A percentile compares a stretch with the other conserved stretches of the same genome.
These are phyloP conservation scores for Hyposmocoma kahamanoa DNA, from an alignment of 1,140 invertebrate genomes.

Conservation along the genomic window DNA sequence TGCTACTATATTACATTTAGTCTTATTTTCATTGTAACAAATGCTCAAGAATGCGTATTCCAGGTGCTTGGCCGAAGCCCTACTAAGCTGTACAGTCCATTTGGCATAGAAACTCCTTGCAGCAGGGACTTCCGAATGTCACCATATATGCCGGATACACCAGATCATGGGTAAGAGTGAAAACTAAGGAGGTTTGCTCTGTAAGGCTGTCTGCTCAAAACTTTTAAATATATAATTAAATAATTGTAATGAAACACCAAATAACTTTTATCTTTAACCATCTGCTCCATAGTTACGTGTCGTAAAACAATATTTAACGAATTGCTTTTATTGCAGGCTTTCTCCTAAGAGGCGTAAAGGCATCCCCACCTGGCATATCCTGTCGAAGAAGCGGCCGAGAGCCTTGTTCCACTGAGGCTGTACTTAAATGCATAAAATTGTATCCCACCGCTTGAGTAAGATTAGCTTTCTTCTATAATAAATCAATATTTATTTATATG, in stretches of 20 bases:
- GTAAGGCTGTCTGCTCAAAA: neutral
- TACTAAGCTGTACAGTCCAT: constrained; percentile 67
- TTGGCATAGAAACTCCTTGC: constrained; percentile 69
- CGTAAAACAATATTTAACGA: no score
- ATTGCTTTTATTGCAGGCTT: constrained; percentile 46
- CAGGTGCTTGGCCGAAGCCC: constrained; percentile 62
- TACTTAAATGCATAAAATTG: constrained; percentile 5
- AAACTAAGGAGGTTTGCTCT: constrained; percentile 1
- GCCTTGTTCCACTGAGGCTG: constrained; percentile 48
- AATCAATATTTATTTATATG: neutral
- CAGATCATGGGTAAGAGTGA: constrained; percentile 61
- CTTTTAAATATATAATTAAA: neutral
- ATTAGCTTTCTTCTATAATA: constrained; percentile 17
- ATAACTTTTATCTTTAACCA: neutral
- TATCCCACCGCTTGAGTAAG: constrained; percentile 51
- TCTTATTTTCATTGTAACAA: no score
- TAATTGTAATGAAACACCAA: neutral
- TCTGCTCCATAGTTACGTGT: no score
- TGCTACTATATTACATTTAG: no score
- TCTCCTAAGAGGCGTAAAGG: constrained; percentile 59
- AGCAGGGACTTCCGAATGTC: constrained; percentile 60
- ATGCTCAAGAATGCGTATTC: no score
- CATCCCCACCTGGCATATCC: constrained; percentile 48
- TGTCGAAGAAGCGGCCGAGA: constrained; percentile 54
- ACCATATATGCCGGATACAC: constrained; percentile 66